phyloP scores from a whole-genome alignment of 2,888 invertebrate species.

The Caenorhabditis sp. region DNA sequence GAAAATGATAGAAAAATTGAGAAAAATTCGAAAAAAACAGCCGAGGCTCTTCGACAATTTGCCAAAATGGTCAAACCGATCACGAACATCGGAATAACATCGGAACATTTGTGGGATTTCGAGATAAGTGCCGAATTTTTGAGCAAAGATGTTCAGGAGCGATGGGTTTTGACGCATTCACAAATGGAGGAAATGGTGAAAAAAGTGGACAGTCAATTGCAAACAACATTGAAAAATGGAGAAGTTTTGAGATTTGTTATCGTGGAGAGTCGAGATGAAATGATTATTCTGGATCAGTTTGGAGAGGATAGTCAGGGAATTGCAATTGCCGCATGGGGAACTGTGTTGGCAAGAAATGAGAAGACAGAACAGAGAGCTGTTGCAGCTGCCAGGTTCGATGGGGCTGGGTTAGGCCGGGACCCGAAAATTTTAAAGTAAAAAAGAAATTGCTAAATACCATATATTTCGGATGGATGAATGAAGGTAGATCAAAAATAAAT shows the following conservation, averaged over 20 bases:
- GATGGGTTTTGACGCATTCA: conserved; percentile 43
- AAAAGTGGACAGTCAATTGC: conserved; percentile 43
- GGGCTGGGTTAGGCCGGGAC: neutral
- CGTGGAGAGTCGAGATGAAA: conserved; percentile 36
- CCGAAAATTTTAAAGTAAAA: neutral
- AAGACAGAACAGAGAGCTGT: conserved; percentile 37
- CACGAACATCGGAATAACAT: conserved; percentile 40
- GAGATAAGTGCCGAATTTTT: conserved; percentile 43
- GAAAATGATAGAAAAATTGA: conserved; percentile 20
- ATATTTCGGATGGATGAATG: too few relatives aligned
- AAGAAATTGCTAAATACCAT: too few relatives aligned
- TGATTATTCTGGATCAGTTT: conserved; percentile 45
- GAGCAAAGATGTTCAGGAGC: conserved; percentile 52
- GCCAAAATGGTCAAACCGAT: conserved; percentile 28
- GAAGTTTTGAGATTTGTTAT: conserved; percentile 43
- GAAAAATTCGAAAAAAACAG: conserved; percentile 9
- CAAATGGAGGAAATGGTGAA: conserved; percentile 43
- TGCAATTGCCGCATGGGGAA: conserved; percentile 66
- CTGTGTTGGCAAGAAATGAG: conserved; percentile 51
- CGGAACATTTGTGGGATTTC: conserved; percentile 65
- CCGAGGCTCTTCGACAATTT: conserved; percentile 28
- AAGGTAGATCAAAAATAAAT: too few relatives aligned
- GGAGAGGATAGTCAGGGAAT: conserved; percentile 55
- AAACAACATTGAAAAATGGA: conserved; percentile 38
- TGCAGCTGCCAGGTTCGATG: conserved; percentile 33